Evolutionary conservation across 2,113 vertebrate genomes (phyloP).

Genomic region (Crotalus tigris): DNA sequence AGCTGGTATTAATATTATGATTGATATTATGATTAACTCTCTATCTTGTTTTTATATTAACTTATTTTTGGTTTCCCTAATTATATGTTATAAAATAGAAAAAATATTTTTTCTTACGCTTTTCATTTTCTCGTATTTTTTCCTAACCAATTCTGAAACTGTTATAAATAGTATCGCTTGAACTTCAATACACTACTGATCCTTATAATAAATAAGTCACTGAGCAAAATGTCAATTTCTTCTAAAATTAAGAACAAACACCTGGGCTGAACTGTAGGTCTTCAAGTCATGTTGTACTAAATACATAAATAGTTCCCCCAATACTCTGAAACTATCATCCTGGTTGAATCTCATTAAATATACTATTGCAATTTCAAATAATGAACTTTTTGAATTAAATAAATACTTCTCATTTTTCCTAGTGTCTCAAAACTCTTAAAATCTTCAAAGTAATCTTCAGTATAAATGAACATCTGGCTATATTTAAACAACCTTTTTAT

Average conservation of each 20-base stretch:
- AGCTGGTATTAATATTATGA: not conserved
- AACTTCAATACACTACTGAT: not conserved
- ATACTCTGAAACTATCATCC: not conserved
- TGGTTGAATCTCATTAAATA: not conserved
- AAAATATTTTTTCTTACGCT: not conserved
- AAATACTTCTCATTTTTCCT: not conserved
- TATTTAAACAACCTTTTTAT: not conserved
- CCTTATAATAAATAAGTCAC: not conserved
- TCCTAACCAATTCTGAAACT: not conserved
- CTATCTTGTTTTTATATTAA: rapidly evolving
- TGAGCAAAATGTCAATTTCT: not conserved
- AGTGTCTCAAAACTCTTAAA: slow-evolving; percentile 1
- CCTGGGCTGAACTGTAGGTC: not conserved
- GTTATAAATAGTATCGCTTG: rapidly evolving
- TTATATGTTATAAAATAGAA: rapidly evolving
- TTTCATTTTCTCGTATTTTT: rapidly evolving
- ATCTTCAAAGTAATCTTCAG: not conserved
- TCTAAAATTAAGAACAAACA: slow-evolving; percentile 14
- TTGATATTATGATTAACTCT: not conserved
- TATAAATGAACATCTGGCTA: not conserved
- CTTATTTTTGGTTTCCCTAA: not conserved
- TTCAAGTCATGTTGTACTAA: not conserved
- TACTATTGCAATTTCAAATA: not conserved
- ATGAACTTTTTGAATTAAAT: not conserved
- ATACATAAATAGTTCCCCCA: not conserved